Base-by-base conservation (phyloP, 1,140 invertebrate species). In the Musca domestica region DNA sequence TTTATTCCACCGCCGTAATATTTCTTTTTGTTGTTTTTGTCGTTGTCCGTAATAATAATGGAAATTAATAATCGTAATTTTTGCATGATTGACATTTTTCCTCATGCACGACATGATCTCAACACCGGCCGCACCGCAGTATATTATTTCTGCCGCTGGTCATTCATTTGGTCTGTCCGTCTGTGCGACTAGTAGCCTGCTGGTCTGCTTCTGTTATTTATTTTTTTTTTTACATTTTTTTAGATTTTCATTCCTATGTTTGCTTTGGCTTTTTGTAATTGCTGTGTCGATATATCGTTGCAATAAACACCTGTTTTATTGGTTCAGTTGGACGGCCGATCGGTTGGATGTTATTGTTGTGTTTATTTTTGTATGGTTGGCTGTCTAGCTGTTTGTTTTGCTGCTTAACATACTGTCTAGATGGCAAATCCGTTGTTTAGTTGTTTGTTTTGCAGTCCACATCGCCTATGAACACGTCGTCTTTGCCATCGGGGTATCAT, bases 11-110 rank as follows among this genome's bases (percentile, higher is more conserved):
- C 34, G 34, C 34, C 34, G 10, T 41, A 41, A 41, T 41, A 41
- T 41, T 41, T 41, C 34, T 41, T 41, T 41, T 41, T n/a, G n/a
- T n/a, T n/a, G n/a, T n/a, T 41, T 5, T 41, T 41, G 34, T 41
- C 10, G 34, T 41, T 5, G 34, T n/a, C 34, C 34, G 10, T 48
- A 46, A 64, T 19, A 69, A 51, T 69, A 64, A 68, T 48, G 48
- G 65, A 69, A 65, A 34, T 56, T 69, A 69, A 69, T 69, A 69
- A 69, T 69, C 27, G 63, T 69, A 69, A 69, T 54, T 65, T 69
- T 65, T 69, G 67, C 67, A 69, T 69, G 67, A 69, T 69, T 69
- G 67, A 69, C 67, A 69, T 69, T 69, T 65, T 64, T 69, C 58
- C 63, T 30, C 63, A 69, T 69, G 67, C 67, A 52, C 64, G 49